Evolutionary conservation across 2,797 vertebrate genomes (phyloP).

Genomic region (Enteromius mattozi): DNA sequence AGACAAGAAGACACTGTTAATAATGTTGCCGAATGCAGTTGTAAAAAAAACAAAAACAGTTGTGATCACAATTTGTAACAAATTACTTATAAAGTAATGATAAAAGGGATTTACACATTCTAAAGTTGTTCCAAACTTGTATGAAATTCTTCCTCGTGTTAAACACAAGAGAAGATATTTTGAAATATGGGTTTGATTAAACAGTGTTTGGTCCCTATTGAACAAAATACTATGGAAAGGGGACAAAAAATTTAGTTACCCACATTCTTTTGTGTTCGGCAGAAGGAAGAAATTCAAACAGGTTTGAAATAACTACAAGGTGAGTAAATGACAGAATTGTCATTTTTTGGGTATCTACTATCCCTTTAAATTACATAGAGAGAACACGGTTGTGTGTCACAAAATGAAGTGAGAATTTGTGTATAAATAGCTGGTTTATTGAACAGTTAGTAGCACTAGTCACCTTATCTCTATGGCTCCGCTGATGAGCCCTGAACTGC

Average conservation of each 20-base stretch:
- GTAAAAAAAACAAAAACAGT: background rate
- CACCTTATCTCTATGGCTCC: slow-evolving; percentile 64
- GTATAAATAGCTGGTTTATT: background rate
- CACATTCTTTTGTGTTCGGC: background rate
- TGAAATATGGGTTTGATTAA: background rate
- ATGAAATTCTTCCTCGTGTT: background rate
- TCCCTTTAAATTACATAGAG: background rate
- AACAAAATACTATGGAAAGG: background rate
- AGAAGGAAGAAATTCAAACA: background rate
- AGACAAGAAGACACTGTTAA: slow-evolving; percentile 28
- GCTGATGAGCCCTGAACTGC: slow-evolving; percentile 58
- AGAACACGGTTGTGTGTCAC: background rate
- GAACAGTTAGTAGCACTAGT: background rate
- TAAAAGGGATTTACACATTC: background rate
- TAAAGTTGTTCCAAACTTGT: background rate
- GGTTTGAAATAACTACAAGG: background rate
- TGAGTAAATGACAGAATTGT: background rate
- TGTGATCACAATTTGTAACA: background rate
- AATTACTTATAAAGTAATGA: background rate
- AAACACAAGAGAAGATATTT: background rate
- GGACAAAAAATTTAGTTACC: no score
- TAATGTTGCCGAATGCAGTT: background rate
- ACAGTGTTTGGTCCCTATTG: background rate
- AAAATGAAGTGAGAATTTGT: background rate
- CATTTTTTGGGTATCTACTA: background rate